Percentiles rank a stretch among this genome's conserved stretches.
Conservation (phyloP, 1,140 invertebrate species). For the Drosophila varians region DNA sequence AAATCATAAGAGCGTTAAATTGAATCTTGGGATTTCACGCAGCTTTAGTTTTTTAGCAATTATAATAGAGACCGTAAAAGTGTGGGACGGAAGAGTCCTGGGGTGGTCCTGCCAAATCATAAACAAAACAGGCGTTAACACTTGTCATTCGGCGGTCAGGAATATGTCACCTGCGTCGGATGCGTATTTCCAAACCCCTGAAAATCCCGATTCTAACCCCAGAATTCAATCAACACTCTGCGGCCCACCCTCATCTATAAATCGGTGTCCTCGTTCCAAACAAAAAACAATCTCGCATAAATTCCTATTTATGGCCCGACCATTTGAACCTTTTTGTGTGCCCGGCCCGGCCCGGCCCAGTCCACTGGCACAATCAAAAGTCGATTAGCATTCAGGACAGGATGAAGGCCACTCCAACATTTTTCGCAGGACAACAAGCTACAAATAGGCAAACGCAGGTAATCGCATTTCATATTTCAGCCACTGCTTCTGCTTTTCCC, state of each 20-base stretch:
- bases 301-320: slow-evolving; percentile 70
- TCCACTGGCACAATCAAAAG: slow-evolving; percentile 79
- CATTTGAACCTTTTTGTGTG: slow-evolving; percentile 73
- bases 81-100: neutral
- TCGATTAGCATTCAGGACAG: slow-evolving; percentile 72
- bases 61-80: slow-evolving; percentile 50
- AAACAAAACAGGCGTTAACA: slow-evolving; percentile 69
- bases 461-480: slow-evolving; percentile 70
- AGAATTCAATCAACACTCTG: slow-evolving; percentile 69
- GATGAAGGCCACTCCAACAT: slow-evolving; percentile 25
- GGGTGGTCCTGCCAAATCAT: slow-evolving; percentile 3
- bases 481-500: slow-evolving; percentile 5
- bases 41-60: slow-evolving; percentile 82
- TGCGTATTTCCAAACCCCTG: neutral
- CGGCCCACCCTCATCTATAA: slow-evolving; percentile 41
- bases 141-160: slow-evolving; percentile 62
- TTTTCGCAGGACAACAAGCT: slow-evolving; percentile 60
- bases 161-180: slow-evolving; percentile 73
- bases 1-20: slow-evolving; percentile 76
- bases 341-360: slow-evolving; percentile 36
- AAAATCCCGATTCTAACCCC: neutral
- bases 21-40: slow-evolving; percentile 80
- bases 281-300: slow-evolving; percentile 52
- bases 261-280: slow-evolving; percentile 34
- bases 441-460: slow-evolving; percentile 80